These are phyloP conservation scores for Astreopora myriophthalma DNA, from an alignment of 64 coral and sea anemone species.

Conservation along the genomic window DNA sequence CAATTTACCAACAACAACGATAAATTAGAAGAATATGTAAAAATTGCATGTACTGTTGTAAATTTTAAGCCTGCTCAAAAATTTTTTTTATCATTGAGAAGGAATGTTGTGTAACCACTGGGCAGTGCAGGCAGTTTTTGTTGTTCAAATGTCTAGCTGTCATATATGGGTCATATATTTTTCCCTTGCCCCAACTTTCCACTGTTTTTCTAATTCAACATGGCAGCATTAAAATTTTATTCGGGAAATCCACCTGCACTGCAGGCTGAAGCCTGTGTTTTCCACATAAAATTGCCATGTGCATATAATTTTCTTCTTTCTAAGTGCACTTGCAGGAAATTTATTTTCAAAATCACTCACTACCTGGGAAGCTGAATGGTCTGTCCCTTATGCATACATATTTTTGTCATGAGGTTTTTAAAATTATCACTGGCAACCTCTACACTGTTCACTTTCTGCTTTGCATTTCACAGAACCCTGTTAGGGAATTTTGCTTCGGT, in stretches of 20 bases:
- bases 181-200: background rate
- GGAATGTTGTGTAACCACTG: background rate
- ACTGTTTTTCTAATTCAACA: background rate
- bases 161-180: background rate
- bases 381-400: too few relatives aligned
- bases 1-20: background rate
- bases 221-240: background rate
- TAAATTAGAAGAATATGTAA: background rate
- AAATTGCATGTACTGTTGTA: background rate
- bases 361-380: too few relatives aligned
- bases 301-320: too few relatives aligned
- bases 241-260: background rate
- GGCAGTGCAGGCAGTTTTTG: background rate
- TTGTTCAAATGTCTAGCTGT: background rate
- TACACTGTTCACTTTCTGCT: too few relatives aligned
- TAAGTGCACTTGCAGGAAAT: too few relatives aligned
- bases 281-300: background rate
- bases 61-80: background rate
- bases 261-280: background rate
- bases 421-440: too few relatives aligned
- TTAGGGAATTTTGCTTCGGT: too few relatives aligned
- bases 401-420: too few relatives aligned
- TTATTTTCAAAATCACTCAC: too few relatives aligned
- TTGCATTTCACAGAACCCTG: too few relatives aligned
- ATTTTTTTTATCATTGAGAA: background rate